These are phyloP conservation scores for Ormyrus thymus DNA, from an alignment of 2,888 invertebrate genomes.

Conservation along the genomic window DNA sequence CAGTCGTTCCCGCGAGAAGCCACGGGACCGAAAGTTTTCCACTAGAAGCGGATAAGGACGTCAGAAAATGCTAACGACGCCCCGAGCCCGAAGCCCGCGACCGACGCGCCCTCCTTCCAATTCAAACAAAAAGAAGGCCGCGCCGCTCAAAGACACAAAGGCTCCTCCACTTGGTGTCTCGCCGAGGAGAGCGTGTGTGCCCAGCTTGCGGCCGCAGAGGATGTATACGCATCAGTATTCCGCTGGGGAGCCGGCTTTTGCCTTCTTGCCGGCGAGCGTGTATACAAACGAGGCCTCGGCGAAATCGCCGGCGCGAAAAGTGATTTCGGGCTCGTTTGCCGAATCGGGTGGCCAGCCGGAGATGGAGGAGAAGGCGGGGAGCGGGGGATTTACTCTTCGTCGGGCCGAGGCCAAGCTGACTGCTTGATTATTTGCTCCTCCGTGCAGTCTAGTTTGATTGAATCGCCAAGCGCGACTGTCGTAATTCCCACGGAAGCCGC, in stretches of 20 bases:
- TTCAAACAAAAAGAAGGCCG: too few species aligned
- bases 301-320: constrained; percentile 36
- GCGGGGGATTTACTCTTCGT: constrained; percentile 11
- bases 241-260: not conserved
- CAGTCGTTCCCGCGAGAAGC: too few species aligned
- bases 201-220: too few species aligned
- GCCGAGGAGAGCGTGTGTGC: too few species aligned
- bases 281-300: constrained; percentile 13
- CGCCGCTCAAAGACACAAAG: too few species aligned
- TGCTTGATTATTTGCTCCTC: constrained; percentile 53
- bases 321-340: constrained; percentile 38
- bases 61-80: too few species aligned
- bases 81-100: too few species aligned
- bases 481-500: constrained; percentile 21
- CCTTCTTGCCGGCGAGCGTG: not conserved
- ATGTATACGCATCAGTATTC: not conserved
- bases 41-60: too few species aligned
- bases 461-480: constrained; percentile 35
- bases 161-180: too few species aligned
- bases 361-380: not conserved
- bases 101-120: too few species aligned
- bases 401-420: constrained; percentile 13
- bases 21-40: too few species aligned
- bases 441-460: constrained; percentile 46
- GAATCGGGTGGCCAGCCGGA: not conserved